A percentile compares a stretch with the other conserved stretches of the same genome.
Evolutionary conservation across 2,113 vertebrate species (phyloP).

Genomic region (Mastomys natalensis): DNA sequence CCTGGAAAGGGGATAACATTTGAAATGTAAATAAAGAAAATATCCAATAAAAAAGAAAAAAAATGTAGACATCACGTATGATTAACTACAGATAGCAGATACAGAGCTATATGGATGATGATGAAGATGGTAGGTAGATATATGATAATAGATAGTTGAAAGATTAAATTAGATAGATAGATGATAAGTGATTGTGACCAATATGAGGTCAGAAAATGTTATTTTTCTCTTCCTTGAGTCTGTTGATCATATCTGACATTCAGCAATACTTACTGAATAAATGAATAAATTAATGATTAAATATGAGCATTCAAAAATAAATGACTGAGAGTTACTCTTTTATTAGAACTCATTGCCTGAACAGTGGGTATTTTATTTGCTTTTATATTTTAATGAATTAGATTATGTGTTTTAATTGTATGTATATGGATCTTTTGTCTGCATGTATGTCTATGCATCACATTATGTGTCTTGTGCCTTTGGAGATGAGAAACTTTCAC

Average conservation of each 20-base stretch:
- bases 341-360: not conserved
- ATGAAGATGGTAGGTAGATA: not conserved
- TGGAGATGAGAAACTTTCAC: not conserved
- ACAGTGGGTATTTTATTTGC: not conserved
- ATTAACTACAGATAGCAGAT: not conserved
- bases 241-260: not conserved
- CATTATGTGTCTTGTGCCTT: not conserved
- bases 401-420: not conserved
- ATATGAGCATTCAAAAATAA: not conserved
- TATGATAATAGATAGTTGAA: not conserved
- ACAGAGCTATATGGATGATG: not conserved
- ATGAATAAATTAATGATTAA: not conserved
- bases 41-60: too few relatives aligned
- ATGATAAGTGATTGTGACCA: not conserved
- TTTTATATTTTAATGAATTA: not conserved
- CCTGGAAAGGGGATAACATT: too few relatives aligned
- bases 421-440: not conserved
- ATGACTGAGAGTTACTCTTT: not conserved
- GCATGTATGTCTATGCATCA: not conserved
- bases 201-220: not conserved
- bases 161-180: not conserved
- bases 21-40: too few relatives aligned
- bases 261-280: constrained; percentile 1
- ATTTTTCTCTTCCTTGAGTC: not conserved
- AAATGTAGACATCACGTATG: not conserved